Evolutionary conservation across 2,888 invertebrate genomes (phyloP), one percentile per base, ranked within the genome.

Genomic region (Epirrhoe tristata): DNA sequence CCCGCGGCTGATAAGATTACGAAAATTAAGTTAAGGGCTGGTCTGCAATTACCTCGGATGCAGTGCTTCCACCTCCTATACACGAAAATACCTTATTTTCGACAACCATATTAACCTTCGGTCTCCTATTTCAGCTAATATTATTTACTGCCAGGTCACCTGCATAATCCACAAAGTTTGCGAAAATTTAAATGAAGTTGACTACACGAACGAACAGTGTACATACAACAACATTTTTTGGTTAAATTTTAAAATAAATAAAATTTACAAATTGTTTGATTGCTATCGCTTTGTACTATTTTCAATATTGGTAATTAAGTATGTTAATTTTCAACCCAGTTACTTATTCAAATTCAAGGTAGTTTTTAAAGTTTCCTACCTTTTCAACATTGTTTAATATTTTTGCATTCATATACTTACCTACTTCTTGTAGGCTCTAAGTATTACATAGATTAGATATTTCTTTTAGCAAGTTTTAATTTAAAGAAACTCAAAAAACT

Each of bases 1-100:
- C 61, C 66, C 57, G 69, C 72, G 58, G 67, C 53, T 78, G 80
- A 87, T 84, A 73, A 79, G 75, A 86, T 90, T 88, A 88, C 66
- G 67, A 62, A 61, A 86, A 88, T 77, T 75, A 83, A 77, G 81
- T 88, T 87, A 81, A 64, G 75, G 66, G 63, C 70, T 72, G 73
- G 70, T 74, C 75, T 79, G 75, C 74, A 76, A 84, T 84, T 83
- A 83, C 75, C 73, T 69, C 69, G 70, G 69, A 63, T 70, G 74
- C 77, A 72, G 68, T 69, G 58, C 66, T 60, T 67, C 63, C 58
- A 58, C 50, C 62, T 66, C 52, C 46, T 43, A 69, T 69, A 55
- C 70, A 74, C 70, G 73, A 77, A 79, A 81, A 81, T 77, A 72
- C 71, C 58, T 75, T 72, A 78, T 82, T 79, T 81, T 79, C 67